A percentile compares a stretch with the other conserved stretches of the same genome.
These are phyloP conservation scores for Struthio camelus DNA, from an alignment of 2,113 vertebrate genomes.

Conservation along the genomic window DNA sequence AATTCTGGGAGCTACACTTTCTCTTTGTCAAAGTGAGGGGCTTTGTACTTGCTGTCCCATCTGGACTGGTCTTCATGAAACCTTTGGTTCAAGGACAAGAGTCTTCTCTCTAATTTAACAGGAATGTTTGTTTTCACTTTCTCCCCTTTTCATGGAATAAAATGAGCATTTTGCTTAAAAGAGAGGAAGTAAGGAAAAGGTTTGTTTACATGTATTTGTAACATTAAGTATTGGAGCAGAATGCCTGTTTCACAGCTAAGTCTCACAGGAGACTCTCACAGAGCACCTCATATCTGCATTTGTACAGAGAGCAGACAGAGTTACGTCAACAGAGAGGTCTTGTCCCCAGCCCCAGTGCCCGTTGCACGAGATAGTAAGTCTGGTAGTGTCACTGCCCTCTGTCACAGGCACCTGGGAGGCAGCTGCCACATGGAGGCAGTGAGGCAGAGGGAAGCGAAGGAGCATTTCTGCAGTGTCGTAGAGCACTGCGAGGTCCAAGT, in stretches of 20 bases:
- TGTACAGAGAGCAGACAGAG: neutral
- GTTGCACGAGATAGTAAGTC: neutral
- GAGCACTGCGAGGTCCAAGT: neutral
- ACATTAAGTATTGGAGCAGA: neutral
- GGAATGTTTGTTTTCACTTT: neutral
- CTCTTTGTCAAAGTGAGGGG: neutral
- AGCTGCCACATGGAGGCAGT: accelerated
- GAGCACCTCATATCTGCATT: neutral
- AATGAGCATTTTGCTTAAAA: neutral
- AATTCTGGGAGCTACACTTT: neutral
- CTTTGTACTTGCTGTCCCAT: neutral
- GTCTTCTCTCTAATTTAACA: neutral
- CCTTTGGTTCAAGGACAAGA: neutral
- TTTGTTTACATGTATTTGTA: neutral
- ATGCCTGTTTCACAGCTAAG: neutral
- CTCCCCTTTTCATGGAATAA: neutral
- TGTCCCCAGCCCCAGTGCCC: neutral
- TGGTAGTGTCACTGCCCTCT: neutral
- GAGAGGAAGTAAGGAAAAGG: neutral
- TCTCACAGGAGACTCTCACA: neutral
- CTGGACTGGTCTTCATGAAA: neutral
- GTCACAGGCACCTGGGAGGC: neutral
- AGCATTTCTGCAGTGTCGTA: neutral
- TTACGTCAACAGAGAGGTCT: too few species aligned
- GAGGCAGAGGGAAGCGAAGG: neutral